These are phyloP conservation scores for Ceyx melanurus DNA, from an alignment of 2,113 vertebrate genomes.

Conservation along the genomic window DNA sequence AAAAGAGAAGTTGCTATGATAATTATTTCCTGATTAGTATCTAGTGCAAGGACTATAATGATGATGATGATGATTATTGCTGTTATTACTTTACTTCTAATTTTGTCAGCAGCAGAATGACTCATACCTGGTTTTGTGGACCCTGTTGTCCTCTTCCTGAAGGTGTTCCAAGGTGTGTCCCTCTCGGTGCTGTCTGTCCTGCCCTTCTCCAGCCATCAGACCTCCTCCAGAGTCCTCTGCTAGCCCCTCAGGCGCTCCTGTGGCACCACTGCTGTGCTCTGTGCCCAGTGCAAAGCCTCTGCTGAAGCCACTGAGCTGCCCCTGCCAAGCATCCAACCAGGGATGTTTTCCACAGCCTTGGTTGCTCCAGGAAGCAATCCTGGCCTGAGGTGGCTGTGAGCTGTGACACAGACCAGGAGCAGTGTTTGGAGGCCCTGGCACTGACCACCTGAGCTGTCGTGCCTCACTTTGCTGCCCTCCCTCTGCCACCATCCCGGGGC, in stretches of 20 bases:
- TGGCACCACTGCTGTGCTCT: background rate
- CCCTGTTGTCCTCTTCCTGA: background rate
- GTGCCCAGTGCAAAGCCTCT: accelerated
- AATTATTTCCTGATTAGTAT: constrained; percentile 63
- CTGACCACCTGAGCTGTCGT: background rate
- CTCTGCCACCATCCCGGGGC: accelerated
- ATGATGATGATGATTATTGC: constrained; percentile 27
- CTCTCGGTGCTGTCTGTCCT: background rate
- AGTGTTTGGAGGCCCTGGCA: background rate
- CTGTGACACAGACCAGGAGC: background rate
- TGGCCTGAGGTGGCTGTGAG: background rate
- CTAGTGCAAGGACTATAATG: constrained; percentile 63
- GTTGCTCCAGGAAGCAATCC: background rate
- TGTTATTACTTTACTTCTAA: constrained; percentile 49
- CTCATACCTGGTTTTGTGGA: constrained; percentile 32
- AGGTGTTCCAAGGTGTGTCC: background rate
- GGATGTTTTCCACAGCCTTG: background rate
- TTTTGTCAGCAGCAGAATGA: constrained; percentile 63
- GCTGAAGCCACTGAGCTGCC: background rate
- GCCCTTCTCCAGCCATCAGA: background rate
- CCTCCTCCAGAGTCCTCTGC: background rate
- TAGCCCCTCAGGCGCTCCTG: background rate
- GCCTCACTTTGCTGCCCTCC: background rate
- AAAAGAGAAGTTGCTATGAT: constrained; percentile 38
- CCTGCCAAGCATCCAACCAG: background rate